Evolutionary conservation across 2,113 vertebrate genomes (phyloP).

Genomic region (Xiphophorus hellerii): DNA sequence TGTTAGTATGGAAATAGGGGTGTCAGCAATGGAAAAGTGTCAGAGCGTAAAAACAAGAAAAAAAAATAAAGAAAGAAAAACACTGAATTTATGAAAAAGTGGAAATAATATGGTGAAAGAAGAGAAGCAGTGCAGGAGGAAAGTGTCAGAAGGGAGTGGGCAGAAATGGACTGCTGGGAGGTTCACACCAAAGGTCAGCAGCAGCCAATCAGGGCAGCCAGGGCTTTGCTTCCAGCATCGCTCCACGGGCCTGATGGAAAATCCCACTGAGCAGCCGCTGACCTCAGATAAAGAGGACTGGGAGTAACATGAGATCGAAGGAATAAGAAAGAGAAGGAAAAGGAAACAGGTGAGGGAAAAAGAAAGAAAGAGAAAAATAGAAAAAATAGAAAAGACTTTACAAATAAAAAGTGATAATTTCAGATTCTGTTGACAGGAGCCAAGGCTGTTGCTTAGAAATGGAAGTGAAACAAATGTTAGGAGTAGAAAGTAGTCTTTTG

Average conservation of each 20-base stretch:
- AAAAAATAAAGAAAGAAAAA: neutral
- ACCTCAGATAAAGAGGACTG: slow-evolving; percentile 38
- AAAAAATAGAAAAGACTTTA: neutral
- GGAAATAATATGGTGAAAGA: slow-evolving; percentile 11
- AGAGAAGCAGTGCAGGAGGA: neutral
- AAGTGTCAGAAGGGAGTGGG: neutral
- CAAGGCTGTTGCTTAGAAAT: too few relatives aligned
- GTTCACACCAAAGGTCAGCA: slow-evolving; percentile 18
- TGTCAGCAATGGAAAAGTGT: neutral
- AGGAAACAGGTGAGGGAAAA: neutral
- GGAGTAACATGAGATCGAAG: neutral
- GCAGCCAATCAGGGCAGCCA: slow-evolving; percentile 21
- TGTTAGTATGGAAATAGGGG: neutral
- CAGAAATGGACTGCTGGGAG: slow-evolving; percentile 22
- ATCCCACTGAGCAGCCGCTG: slow-evolving; percentile 35
- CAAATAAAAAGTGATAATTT: neutral
- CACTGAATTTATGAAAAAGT: slow-evolving; percentile 1
- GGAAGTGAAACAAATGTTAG: neutral
- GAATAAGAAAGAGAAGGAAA: neutral
- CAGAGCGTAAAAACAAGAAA: neutral
- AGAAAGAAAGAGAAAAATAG: too few relatives aligned
- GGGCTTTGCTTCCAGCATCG: slow-evolving; percentile 2
- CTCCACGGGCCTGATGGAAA: slow-evolving; percentile 37
- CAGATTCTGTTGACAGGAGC: neutral
- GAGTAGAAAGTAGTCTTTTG: neutral